Percentiles rank a stretch among this genome's conserved stretches.
Evolutionary conservation across 2,797 vertebrate genomes (phyloP).

Genomic region (Coilia nasus): DNA sequence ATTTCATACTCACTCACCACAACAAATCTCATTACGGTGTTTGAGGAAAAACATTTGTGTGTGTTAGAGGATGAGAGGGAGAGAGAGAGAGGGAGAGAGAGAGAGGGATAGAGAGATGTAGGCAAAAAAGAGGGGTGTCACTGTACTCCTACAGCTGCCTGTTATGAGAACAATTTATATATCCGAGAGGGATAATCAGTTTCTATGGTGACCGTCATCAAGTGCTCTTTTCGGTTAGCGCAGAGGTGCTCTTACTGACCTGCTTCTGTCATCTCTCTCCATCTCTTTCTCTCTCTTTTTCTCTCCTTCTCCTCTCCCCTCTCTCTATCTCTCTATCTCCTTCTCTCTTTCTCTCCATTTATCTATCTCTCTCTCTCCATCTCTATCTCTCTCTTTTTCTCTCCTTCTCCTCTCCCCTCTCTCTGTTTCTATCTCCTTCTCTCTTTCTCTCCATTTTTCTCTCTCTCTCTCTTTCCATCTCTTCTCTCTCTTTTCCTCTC

Average conservation of each 20-base stretch:
- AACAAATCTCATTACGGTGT: slow-evolving; percentile 48
- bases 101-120: not conserved
- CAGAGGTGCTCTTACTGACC: slow-evolving; percentile 56
- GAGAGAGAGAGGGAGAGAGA: not conserved
- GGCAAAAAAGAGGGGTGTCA: slow-evolving; percentile 28
- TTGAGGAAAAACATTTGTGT: slow-evolving; percentile 37
- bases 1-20: slow-evolving; percentile 48
- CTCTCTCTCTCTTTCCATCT: too few species aligned
- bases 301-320: too few species aligned
- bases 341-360: slow-evolving; percentile 38
- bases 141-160: slow-evolving; percentile 50
- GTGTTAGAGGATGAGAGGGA: slow-evolving; percentile 33
- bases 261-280: slow-evolving; percentile 56
- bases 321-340: not conserved
- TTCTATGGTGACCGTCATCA: slow-evolving; percentile 84
- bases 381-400: not conserved
- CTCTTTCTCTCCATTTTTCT: not conserved
- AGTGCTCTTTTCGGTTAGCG: slow-evolving; percentile 59
- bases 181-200: slow-evolving; percentile 73
- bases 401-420: slow-evolving; percentile 26
- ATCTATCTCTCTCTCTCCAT: not conserved
- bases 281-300: not conserved
- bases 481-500: too few species aligned
- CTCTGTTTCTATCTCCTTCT: slow-evolving; percentile 16
- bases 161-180: slow-evolving; percentile 70